These are phyloP conservation scores for Hycleus cichorii DNA, from an alignment of 1,140 invertebrate genomes.

Conservation along the genomic window DNA sequence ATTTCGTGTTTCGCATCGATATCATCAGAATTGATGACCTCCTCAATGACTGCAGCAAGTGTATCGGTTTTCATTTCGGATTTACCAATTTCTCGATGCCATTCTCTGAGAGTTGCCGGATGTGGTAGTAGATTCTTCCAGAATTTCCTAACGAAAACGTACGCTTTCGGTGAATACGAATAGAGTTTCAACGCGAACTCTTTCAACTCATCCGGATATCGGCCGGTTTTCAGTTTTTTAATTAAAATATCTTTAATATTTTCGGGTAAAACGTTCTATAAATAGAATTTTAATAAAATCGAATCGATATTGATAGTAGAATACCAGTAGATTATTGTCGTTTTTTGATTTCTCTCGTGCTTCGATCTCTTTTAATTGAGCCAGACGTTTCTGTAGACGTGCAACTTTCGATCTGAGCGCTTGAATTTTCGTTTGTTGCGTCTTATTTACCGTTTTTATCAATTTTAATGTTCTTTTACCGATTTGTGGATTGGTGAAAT, in stretches of 20 bases:
- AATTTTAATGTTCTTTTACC: neutral
- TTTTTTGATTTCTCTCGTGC: no score
- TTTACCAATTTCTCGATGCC: constrained; percentile 36
- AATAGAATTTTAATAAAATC: neutral
- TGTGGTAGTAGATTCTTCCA: constrained; percentile 40
- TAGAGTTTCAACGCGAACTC: constrained; percentile 35
- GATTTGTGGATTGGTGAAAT: neutral
- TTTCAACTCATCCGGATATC: constrained; percentile 13
- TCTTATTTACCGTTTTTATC: neutral
- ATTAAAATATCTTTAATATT: neutral
- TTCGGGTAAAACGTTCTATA: neutral
- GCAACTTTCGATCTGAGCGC: no score
- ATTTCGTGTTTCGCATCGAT: no score
- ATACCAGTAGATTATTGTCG: no score
- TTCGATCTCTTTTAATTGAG: no score
- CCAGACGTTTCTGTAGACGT: no score
- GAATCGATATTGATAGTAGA: no score
- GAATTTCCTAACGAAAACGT: constrained; percentile 38
- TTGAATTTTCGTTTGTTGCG: neutral
- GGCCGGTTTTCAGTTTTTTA: neutral
- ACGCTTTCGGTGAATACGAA: constrained; percentile 31
- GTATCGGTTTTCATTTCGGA: neutral
- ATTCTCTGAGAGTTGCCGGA: constrained; percentile 35
- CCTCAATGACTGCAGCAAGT: no score
- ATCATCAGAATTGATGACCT: no score